A percentile compares a stretch with the other conserved stretches of the same genome.
phyloP scores from a whole-genome alignment of 2,888 invertebrate species.

The Tachina fera region DNA sequence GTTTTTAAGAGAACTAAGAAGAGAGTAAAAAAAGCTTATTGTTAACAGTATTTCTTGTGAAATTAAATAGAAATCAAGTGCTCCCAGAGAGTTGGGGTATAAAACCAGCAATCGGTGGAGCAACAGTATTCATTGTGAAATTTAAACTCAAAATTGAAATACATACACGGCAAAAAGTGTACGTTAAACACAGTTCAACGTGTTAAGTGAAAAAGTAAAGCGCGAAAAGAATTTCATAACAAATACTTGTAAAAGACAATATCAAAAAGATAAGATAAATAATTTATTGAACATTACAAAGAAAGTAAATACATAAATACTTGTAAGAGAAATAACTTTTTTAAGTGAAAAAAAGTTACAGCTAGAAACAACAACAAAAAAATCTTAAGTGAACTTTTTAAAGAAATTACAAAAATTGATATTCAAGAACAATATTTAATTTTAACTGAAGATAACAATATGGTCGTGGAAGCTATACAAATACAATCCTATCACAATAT shows the following conservation, averaged over 20 bases:
- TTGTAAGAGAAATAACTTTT: slow-evolving; percentile 74
- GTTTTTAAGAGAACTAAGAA: slow-evolving; percentile 17
- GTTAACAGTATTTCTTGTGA: slow-evolving; percentile 76
- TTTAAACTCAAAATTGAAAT: slow-evolving; percentile 82
- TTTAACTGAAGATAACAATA: slow-evolving; percentile 74
- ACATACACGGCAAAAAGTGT: slow-evolving; percentile 71
- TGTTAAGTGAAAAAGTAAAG: slow-evolving; percentile 60
- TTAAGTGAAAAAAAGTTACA: slow-evolving; percentile 38
- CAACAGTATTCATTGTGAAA: slow-evolving; percentile 81
- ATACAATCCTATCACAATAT: slow-evolving; percentile 72
- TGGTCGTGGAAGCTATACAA: slow-evolving; percentile 79
- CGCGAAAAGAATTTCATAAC: slow-evolving; percentile 80
- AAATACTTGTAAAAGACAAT: slow-evolving; percentile 70
- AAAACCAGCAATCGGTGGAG: slow-evolving; percentile 75
- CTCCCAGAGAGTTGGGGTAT: slow-evolving; percentile 78
- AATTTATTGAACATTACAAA: slow-evolving; percentile 15
- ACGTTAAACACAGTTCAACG: slow-evolving; percentile 40
- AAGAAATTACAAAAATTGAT: slow-evolving; percentile 70
- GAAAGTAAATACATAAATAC: slow-evolving; percentile 19
- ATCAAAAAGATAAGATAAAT: slow-evolving; percentile 35
- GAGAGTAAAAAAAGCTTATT: slow-evolving; percentile 64
- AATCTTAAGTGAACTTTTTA: slow-evolving; percentile 41
- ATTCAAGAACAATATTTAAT: slow-evolving; percentile 66
- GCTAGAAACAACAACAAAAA: slow-evolving; percentile 29
- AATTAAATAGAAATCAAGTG: slow-evolving; percentile 75